These are phyloP conservation scores for Caenorhabditis sulstoni DNA, from an alignment of 2,888 invertebrate genomes.

Conservation along the genomic window DNA sequence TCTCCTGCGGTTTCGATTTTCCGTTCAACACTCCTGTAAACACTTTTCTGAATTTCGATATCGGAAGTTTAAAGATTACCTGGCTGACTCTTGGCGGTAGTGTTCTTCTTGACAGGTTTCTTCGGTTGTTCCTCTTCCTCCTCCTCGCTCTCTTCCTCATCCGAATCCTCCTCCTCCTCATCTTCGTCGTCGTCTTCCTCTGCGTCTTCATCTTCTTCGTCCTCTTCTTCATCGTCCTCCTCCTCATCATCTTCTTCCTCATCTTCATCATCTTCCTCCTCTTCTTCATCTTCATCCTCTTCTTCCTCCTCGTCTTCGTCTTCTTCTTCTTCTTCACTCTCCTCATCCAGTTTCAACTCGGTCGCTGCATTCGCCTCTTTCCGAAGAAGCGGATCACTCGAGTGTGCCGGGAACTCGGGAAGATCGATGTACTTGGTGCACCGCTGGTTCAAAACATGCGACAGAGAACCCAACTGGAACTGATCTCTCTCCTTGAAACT, in stretches of 20 bases:
- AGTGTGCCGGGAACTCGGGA: slow-evolving; percentile 87
- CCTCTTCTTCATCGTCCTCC: slow-evolving; percentile 42
- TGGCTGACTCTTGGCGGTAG: background rate
- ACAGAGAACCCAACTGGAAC: slow-evolving; percentile 94
- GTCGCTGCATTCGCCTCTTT: slow-evolving; percentile 60
- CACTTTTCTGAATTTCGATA: no score
- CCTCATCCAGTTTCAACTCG: slow-evolving; percentile 66
- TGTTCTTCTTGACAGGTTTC: slow-evolving; percentile 7
- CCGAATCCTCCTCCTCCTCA: slow-evolving; percentile 67
- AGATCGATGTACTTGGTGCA: slow-evolving; percentile 92
- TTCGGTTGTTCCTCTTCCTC: slow-evolving; percentile 49
- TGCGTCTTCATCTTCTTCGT: slow-evolving; percentile 53
- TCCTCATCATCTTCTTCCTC: slow-evolving; percentile 53
- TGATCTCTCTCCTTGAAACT: slow-evolving; percentile 86
- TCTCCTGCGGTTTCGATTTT: slow-evolving; percentile 28
- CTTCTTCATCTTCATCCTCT: slow-evolving; percentile 65
- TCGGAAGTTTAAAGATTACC: no score
- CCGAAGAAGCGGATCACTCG: slow-evolving; percentile 61
- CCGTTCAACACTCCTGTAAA: slow-evolving; percentile 32
- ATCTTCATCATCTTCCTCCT: slow-evolving; percentile 52
- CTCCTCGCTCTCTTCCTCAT: slow-evolving; percentile 52
- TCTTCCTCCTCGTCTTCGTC: slow-evolving; percentile 71
- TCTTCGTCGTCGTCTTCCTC: slow-evolving; percentile 63
- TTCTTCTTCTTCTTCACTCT: slow-evolving; percentile 70
- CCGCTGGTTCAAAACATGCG: slow-evolving; percentile 91